phyloP scores from a whole-genome alignment of 2,797 vertebrate genomes.

The Otolemur crassicaudatus region DNA sequence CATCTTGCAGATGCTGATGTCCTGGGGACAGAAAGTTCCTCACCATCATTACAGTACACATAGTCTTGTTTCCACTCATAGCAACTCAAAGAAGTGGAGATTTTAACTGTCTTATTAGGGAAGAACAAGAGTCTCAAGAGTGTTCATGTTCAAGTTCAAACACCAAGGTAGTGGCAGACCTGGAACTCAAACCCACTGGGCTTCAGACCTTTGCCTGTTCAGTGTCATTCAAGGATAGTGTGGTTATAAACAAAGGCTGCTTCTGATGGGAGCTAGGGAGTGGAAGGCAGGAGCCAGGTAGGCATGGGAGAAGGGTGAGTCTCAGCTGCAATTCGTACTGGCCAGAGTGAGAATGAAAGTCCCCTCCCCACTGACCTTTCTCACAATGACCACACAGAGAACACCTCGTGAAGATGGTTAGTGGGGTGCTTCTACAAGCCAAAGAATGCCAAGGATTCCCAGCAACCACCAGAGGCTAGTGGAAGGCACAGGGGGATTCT shows the following conservation, averaged over 20 bases:
- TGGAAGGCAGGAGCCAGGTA: not conserved
- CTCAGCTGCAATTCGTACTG: not conserved
- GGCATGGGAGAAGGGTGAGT: too few species aligned
- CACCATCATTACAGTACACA: rapidly evolving
- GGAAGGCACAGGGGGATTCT: not conserved
- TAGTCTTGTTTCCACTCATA: not conserved
- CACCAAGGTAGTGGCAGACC: not conserved
- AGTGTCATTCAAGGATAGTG: not conserved
- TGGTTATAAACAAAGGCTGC: not conserved
- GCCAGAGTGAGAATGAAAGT: rapidly evolving
- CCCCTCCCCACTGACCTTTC: not conserved
- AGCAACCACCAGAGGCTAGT: not conserved
- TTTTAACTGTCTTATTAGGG: not conserved
- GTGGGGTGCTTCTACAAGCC: not conserved
- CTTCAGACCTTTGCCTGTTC: not conserved
- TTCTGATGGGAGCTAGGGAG: not conserved
- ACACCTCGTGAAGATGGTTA: rapidly evolving
- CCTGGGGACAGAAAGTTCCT: not conserved
- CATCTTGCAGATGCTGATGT: not conserved
- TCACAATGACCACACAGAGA: too few species aligned
- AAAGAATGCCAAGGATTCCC: not conserved
- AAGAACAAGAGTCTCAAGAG: not conserved
- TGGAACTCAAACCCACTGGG: not conserved
- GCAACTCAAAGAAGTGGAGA: not conserved
- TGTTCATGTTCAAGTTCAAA: not conserved